Base-by-base conservation (phyloP, 2,113 vertebrate genomes). In the Trochalopteron elliotii region DNA sequence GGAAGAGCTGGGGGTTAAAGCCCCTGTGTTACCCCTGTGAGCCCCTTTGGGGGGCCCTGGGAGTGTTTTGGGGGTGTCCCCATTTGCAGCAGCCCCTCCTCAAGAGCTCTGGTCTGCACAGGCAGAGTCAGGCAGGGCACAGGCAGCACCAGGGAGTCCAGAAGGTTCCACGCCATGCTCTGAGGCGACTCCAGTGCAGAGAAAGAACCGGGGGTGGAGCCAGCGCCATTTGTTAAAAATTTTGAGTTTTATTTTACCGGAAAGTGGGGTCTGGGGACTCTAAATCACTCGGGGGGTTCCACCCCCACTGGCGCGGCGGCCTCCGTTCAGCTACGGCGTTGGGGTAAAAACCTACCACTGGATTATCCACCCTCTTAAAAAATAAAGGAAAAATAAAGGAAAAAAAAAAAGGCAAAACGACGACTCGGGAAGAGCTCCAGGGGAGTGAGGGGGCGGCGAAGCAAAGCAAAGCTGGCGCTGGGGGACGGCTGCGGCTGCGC, bases 381-480 rank as follows among this genome's bases (percentile, higher is more conserved):
- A 94, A 83, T 37, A 64, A 90, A 86, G 23, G 19, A 39, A 57
- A 64, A 75, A 60, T 16, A 57, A 21, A 44, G 42, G 42, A 24
- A 49, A 49, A 60, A 80, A 83, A 72, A 39, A 83, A 72, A 65
- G 44, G 33, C 52, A 82, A 82, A 45, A 82, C 60, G 69, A 89
- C 68, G 60, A 81, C 44, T 89, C 1, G 33, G 59, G 68, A 44
- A 50, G 35, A 65, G 72, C 91, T 67, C 60, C 31, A 4, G 91
- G 65, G 35, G 88, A 77, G 65, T 14, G 3, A 50, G 74, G 75
- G 81, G 82, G 87, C 50, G 63, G 91, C 75, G 28, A 89, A 93
- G 91, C 86, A 69, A 93, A 93, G 91, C 91, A 80, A 93, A 93
- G 87, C 91, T 76, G 91, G 81, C 15, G 47, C 80, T 84, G 74